Percentiles rank a stretch among this genome's conserved stretches.
phyloP scores from a whole-genome alignment of 2,113 vertebrate genomes.

The Actenoides lindsayi region DNA sequence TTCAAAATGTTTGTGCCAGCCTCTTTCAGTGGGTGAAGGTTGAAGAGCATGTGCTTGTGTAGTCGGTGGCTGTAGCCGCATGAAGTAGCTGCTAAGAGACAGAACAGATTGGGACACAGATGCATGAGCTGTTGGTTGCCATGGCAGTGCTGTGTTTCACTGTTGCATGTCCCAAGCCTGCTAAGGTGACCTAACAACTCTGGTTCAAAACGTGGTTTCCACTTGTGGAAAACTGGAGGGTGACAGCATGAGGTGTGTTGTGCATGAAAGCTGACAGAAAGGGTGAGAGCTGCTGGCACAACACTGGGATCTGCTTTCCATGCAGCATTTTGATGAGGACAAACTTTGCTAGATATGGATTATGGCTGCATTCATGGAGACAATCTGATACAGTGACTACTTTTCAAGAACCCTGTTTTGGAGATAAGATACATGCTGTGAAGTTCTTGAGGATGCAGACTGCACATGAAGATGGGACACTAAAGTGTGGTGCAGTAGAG shows the following conservation, averaged over 20 bases:
- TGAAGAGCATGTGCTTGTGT: not conserved
- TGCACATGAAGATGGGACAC: not conserved
- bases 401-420: not conserved
- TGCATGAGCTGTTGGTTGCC: not conserved
- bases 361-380: not conserved
- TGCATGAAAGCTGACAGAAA: not conserved
- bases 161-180: not conserved
- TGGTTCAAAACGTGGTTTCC: not conserved
- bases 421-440: not conserved
- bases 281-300: accelerated
- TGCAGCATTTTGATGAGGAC: accelerated
- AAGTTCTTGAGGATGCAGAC: not conserved
- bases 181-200: not conserved
- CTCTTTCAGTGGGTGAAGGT: not conserved
- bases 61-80: not conserved
- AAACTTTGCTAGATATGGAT: not conserved
- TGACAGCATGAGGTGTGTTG: not conserved
- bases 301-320: not conserved
- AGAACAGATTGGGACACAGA: not conserved
- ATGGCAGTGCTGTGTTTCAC: accelerated
- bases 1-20: not conserved
- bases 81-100: not conserved
- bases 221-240: not conserved
- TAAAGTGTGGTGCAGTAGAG: not conserved
- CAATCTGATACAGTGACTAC: not conserved